Evolutionary conservation across 2,888 invertebrate species (phyloP), one percentile per base, ranked within the genome.

Genomic region (Drosophila koepferae): DNA sequence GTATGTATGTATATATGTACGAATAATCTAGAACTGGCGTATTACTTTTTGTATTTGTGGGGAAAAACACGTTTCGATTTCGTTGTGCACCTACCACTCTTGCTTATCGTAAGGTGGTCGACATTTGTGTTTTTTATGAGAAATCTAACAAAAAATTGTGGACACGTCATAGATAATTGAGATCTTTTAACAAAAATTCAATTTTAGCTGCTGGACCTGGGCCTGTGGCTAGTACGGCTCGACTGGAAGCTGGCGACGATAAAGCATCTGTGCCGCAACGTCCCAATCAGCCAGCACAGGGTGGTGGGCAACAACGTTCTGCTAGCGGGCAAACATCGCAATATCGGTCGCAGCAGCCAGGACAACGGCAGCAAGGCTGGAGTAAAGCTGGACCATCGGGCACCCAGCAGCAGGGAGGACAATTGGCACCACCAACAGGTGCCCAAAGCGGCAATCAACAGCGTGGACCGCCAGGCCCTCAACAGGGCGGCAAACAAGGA

Each of bases 101-200:
- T 36, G 23, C 9, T 31, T 49, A n/a, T 31, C 12, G 10, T 5
- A 38, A 38, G 10, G 4, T 12, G 2, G 6, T 23, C 8, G 5
- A 18, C 6, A 16, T n/a, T 3, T 36, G 28, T 36, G 1, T 28
- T 20, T 44, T 9, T 14, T 16, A 31, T 10, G 65, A 64, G 59
- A 16, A 59, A 55, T 28, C 54, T 12, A 20, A 20, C 6, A 51
- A 18, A 6, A 28, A 28, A 28, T 28, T 28, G 5, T 36, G 41
- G 3, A 18, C 23, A 55, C 20, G 36, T 66, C 46, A 53, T 53
- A 14, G 7, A 34, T 54, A 8, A 60, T 69, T 55, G 8, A 18
- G n/a, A 63, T 38, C 5, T 3, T 4, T 40, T 18, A 9, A 60
- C 12, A 28, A 55, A 5, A 3, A 31, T 40, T 40, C 0, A 44